Base-by-base conservation (phyloP, 1,140 invertebrate genomes). In the Andrena cerasifolii region DNA sequence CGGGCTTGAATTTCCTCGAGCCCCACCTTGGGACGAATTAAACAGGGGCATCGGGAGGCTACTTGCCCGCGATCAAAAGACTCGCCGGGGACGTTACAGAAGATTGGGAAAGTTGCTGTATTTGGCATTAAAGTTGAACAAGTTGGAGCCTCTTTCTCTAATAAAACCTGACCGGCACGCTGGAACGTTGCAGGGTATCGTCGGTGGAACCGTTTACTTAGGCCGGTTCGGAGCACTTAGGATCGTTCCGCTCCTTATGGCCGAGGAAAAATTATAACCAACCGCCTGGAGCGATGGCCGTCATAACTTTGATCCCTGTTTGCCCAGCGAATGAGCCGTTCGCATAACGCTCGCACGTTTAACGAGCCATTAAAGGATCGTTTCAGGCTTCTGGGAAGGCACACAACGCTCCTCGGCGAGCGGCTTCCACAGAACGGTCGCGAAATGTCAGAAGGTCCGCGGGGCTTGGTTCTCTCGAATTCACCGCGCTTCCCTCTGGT, bases 281-380 rank as follows among this genome's bases (percentile, higher is more conserved):
- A 68, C 63, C 31, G 56, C 75, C 65, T 14, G 31, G 26, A 40
- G 80, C 62, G 43, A n/a, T 78, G 51, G 58, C 28, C 49, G 45
- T 66, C 82, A 79, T 83, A 83, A 83, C 76, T 82, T 63, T 79
- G 45, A 83, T 79, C 62, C 70, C 18, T 78, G 68, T 83, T 79
- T 79, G 21, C 68, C 43, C 40, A 70, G 18, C 36, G 68, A 78
- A 74, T 56, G 54, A 74, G 70, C 61, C 45, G 43, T 8, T 59
- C 62, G 45, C 26, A 72, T 79, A 72, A 63, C n/a, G 51, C 45
- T 36, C n/a, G 40, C 21, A 40, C 70, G 58, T 83, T 83, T 83
- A 83, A 83, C 80, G 80, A 83, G 65, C 80, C 82, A 83, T 83
- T 83, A 83, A 83, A 83, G 76, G 63, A 36, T 62, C 65, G 33